These are phyloP conservation scores for Diadema setosum DNA, from an alignment of 35 echinoderm and acorn worm species.

Conservation along the genomic window DNA sequence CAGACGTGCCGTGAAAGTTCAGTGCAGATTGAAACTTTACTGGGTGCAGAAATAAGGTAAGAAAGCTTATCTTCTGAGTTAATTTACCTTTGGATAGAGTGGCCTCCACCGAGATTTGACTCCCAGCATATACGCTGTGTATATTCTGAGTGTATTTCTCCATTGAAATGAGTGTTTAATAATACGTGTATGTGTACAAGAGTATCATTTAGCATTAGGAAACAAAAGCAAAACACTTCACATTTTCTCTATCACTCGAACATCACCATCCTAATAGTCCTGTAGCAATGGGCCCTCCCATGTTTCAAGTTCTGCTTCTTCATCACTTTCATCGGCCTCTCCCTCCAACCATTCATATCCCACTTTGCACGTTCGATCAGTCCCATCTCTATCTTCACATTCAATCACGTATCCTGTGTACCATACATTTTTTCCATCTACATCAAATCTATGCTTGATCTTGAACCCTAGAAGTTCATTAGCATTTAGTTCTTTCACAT, in stretches of 20 bases:
- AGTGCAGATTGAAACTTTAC: too few species aligned
- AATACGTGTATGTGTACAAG: too few species aligned
- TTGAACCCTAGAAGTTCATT: not conserved
- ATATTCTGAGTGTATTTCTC: too few species aligned
- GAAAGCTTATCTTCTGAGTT: too few species aligned
- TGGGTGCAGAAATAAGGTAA: too few species aligned
- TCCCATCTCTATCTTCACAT: not conserved
- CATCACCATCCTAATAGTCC: not conserved
- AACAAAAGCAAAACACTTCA: too few species aligned
- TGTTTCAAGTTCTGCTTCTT: not conserved
- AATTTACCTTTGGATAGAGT: too few species aligned
- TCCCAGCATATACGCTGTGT: too few species aligned
- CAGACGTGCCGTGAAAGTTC: too few species aligned
- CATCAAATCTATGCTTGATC: not conserved
- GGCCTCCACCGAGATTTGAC: too few species aligned
- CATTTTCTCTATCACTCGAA: not conserved
- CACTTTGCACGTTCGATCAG: not conserved
- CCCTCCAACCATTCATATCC: not conserved
- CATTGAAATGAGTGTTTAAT: too few species aligned
- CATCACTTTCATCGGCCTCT: not conserved
- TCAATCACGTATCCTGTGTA: not conserved
- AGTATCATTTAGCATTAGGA: too few species aligned
- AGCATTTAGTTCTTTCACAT: not conserved
- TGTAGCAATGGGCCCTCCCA: not conserved
- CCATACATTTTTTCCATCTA: not conserved